Conservation (phyloP, 2,113 vertebrate genomes). For the Colinus virginianus region DNA sequence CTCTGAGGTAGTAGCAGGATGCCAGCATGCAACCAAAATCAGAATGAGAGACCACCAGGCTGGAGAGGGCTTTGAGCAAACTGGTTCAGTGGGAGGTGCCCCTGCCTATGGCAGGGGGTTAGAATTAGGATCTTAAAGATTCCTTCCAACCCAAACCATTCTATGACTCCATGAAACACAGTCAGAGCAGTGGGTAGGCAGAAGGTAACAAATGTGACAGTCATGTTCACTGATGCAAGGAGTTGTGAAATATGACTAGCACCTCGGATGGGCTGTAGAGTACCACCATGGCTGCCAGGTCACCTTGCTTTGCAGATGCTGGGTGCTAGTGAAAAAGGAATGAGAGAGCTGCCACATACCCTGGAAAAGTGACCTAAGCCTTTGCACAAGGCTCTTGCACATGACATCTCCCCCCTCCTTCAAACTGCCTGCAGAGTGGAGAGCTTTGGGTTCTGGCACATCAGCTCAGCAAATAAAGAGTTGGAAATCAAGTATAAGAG, state of each 20-base stretch:
- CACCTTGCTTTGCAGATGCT: accelerated
- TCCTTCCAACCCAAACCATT: too few species aligned
- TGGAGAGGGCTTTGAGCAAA: too few species aligned
- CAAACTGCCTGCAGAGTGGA: not conserved
- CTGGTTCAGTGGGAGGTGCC: too few species aligned
- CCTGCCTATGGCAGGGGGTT: too few species aligned
- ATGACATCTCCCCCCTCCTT: not conserved
- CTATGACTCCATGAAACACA: accelerated
- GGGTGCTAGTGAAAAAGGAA: not conserved
- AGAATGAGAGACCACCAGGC: not conserved
- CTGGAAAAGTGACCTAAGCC: not conserved
- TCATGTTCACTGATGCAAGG: not conserved
- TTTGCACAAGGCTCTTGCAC: too few species aligned
- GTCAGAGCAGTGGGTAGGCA: not conserved
- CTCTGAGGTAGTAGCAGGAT: not conserved
- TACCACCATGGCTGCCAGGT: accelerated
- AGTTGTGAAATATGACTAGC: too few species aligned
- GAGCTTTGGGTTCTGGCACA: not conserved
- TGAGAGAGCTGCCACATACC: not conserved
- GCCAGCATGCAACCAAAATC: not conserved
- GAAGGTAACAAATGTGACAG: not conserved
- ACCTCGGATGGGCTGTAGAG: not conserved
- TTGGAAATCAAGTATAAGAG: not conserved
- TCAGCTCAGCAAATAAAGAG: not conserved
- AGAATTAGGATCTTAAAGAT: too few species aligned